Evolutionary conservation across 2,797 vertebrate genomes (phyloP), one percentile per base, ranked within the genome.

Genomic region (Micromesistius poutassou): DNA sequence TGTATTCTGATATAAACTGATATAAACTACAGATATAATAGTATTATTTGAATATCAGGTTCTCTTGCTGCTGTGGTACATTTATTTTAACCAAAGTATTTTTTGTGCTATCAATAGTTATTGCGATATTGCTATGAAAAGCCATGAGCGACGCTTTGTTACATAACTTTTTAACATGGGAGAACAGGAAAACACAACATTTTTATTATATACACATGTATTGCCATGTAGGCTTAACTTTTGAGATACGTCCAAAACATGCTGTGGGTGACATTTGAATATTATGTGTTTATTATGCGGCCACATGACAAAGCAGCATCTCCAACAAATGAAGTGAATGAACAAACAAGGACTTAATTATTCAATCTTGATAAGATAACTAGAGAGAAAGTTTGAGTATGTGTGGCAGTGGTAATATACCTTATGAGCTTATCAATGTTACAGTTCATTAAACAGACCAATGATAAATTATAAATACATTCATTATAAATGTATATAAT

Each of bases 91-190:
- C 14, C 6, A 19, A 28, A 68, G 62, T 68, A 9, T 5, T 12
- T 68, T 68, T 83, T 86, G 70, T 38, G 74, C 82, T 73, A 82
- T 92, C 90, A 19, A 90, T 92, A 77, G 62, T 77, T 80, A n/a
- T 72, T 38, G 36, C 78, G 66, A 36, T 85, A 55, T 55, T 55
- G 50, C 50, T 55, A 5, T 55, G 50, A 55, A 66, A 66, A 66
- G 7, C 55, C 0, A 9, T 66, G 55, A 7, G 50, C 7, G 19
- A 55, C 5, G 19, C 50, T 19, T 62, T 66, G 55, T 66, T 10
- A 66, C 55, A 66, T 22, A 22, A 35, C 33, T 46, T 14, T 46
- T 14, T 14, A 22, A 55, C 46, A 25, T 25, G 55, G 62, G 28
- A 28, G n/a, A 68, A 68, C 62, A 68, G 10, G n/a, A 68, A 68